These are phyloP conservation scores for Brachionus calyciflorus DNA, from an alignment of 1,140 invertebrate species.

Conservation along the genomic window DNA sequence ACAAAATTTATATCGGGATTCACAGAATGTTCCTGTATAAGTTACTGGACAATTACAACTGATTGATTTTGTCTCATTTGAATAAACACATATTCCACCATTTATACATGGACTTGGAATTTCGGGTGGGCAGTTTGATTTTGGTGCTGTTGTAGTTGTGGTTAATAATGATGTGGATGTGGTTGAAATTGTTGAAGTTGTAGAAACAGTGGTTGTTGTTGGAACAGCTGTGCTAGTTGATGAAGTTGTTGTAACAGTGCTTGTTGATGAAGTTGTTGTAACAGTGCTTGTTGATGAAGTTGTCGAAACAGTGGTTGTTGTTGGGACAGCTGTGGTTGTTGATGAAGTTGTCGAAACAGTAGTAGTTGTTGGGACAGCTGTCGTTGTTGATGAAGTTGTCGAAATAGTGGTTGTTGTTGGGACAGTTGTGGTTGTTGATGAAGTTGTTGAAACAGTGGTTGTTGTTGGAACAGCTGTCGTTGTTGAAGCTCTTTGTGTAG, in stretches of 20 bases:
- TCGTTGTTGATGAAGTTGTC: background rate
- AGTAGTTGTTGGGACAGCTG: background rate
- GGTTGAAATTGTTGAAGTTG: background rate
- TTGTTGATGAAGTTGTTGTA: background rate
- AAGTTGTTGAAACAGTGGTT: background rate
- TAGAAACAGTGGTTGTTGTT: background rate
- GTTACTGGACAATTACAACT: background rate
- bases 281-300: background rate
- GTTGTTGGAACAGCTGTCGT: background rate
- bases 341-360: background rate
- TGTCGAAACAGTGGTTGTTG: background rate
- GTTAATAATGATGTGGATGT: background rate
- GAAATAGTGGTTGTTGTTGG: background rate
- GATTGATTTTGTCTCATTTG: background rate
- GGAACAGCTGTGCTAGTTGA: background rate
- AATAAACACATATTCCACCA: slow-evolving; percentile 10
- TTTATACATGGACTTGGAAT: background rate
- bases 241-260: background rate
- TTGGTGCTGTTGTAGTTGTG: background rate
- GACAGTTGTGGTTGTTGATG: background rate
- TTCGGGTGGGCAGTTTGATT: background rate
- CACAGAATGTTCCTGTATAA: slow-evolving; percentile 18
- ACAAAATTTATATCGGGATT: background rate
- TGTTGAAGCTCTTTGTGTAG: background rate
- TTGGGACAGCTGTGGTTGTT: background rate